These are phyloP conservation scores for Oncorhynchus keta DNA, from an alignment of 2,113 vertebrate genomes.

Conservation along the genomic window DNA sequence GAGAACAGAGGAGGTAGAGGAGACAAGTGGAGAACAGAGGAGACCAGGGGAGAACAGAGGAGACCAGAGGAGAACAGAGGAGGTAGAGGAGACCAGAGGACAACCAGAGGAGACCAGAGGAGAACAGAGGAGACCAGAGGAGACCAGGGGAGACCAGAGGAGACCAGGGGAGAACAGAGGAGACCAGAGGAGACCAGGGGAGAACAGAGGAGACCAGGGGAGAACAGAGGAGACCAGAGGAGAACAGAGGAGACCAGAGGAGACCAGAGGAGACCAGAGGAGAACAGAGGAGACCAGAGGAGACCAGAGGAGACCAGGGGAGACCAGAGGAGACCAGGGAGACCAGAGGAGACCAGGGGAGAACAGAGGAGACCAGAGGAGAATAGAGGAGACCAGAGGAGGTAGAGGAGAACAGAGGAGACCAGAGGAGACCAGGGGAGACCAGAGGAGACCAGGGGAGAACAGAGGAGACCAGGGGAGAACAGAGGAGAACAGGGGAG, in stretches of 20 bases:
- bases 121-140: background rate
- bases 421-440: background rate
- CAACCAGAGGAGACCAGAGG: background rate
- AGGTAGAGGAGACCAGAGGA: background rate
- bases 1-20: background rate
- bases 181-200: background rate
- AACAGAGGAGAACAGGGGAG: background rate
- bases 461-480: background rate
- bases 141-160: background rate
- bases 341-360: background rate
- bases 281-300: background rate
- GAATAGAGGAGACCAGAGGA: background rate
- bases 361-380: background rate
- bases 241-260: background rate
- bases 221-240: background rate
- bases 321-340: background rate
- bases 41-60: background rate
- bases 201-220: background rate
- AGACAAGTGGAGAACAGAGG: background rate
- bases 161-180: background rate
- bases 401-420: background rate
- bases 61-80: background rate
- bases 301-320: background rate
- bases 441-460: background rate
- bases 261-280: background rate